These are phyloP conservation scores for Xylophagus ater DNA, from an alignment of 2,888 invertebrate genomes.

Conservation along the genomic window DNA sequence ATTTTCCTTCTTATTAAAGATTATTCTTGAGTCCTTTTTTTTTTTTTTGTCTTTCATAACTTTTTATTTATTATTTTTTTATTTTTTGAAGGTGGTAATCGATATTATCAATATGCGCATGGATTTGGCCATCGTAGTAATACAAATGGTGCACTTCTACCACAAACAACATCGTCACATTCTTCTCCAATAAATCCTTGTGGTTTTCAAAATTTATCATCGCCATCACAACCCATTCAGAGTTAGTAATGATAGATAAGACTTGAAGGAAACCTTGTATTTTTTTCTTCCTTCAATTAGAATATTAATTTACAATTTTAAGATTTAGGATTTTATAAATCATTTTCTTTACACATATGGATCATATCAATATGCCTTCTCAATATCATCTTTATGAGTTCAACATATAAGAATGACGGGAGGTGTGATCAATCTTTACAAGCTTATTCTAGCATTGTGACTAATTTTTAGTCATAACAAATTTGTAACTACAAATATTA, in stretches of 20 bases:
- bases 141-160: slow-evolving; percentile 40
- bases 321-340: too few species aligned
- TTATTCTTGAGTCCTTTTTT: too few species aligned
- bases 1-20: background rate
- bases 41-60: background rate
- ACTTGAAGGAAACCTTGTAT: too few species aligned
- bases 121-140: slow-evolving; percentile 22
- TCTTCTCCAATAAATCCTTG: slow-evolving; percentile 42
- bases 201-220: slow-evolving; percentile 50
- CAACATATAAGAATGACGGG: too few species aligned
- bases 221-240: slow-evolving; percentile 38
- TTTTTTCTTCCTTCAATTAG: background rate
- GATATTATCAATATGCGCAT: slow-evolving; percentile 10
- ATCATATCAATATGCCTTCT: too few species aligned
- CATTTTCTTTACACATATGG: too few species aligned
- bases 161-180: slow-evolving; percentile 51
- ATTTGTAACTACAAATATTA: too few species aligned
- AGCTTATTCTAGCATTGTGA: too few species aligned
- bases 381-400: too few species aligned
- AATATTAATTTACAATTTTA: background rate
- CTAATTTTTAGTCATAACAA: too few species aligned
- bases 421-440: too few species aligned
- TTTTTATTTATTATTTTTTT: background rate
- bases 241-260: too few species aligned
- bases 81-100: slow-evolving; percentile 14